Percentiles rank a stretch among this genome's conserved stretches.
Conservation (phyloP, 1,140 invertebrate genomes). For the Globodera rostochiensis region DNA sequence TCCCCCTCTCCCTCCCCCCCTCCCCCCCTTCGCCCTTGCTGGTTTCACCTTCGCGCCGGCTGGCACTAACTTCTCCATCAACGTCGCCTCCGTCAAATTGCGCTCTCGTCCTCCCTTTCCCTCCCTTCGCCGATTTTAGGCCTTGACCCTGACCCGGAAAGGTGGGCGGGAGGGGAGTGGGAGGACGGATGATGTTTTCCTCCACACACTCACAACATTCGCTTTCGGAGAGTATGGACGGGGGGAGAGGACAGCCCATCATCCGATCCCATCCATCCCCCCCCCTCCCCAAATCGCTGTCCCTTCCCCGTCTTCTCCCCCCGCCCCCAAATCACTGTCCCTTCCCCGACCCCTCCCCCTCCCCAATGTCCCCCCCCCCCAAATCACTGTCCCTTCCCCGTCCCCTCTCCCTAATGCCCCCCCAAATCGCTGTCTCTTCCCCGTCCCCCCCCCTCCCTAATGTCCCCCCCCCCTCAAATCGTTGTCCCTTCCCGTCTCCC, state of each 20-base stretch:
- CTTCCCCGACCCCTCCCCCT: neutral
- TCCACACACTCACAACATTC: conserved; percentile 21
- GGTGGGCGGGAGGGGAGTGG: neutral
- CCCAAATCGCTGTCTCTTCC: too few species aligned
- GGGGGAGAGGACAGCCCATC: neutral
- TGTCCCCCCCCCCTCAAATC: neutral
- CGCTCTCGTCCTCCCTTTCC: conserved; percentile 3
- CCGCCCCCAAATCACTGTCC: neutral
- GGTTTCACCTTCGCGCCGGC: conserved; percentile 34
- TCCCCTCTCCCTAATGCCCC: too few species aligned
- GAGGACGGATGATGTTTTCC: conserved; percentile 15
- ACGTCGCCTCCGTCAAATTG: conserved; percentile 5
- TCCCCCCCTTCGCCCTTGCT: neutral
- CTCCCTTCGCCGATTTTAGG: neutral
- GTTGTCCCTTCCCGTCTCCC: neutral
- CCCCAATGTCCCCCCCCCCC: too few species aligned
- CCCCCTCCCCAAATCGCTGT: neutral
- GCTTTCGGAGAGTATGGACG: conserved; percentile 12
- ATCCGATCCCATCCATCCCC: neutral
- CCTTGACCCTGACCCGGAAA: neutral
- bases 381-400: too few species aligned
- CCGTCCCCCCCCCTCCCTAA: too few species aligned
- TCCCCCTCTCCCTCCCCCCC: neutral
- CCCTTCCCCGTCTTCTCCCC: neutral
- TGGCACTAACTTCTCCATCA: conserved; percentile 31